Percentiles rank a stretch among this genome's conserved stretches.
Conservation (phyloP, 2,797 vertebrate species). For the Dallia pectoralis region DNA sequence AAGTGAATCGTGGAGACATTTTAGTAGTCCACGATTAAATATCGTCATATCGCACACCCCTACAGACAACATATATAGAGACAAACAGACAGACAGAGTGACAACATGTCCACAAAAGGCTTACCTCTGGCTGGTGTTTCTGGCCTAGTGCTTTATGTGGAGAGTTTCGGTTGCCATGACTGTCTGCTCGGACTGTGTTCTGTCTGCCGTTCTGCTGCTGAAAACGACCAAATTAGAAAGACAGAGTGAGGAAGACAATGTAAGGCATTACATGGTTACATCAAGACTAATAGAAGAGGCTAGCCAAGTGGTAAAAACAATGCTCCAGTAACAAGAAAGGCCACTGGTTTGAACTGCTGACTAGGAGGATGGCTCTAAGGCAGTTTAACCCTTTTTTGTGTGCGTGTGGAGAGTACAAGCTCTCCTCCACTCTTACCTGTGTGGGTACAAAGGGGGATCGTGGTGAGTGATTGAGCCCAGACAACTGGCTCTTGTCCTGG, state of each 20-base stretch:
- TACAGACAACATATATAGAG: background rate
- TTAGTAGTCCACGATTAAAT: too few relatives aligned
- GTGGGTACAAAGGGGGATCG: conserved; percentile 89
- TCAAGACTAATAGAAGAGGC: too few relatives aligned
- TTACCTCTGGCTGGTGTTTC: conserved; percentile 78
- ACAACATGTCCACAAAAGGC: background rate
- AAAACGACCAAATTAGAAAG: too few relatives aligned
- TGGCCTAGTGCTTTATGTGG: conserved; percentile 76
- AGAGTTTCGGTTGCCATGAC: conserved; percentile 76
- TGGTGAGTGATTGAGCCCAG: conserved; percentile 89
- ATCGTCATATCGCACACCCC: too few relatives aligned
- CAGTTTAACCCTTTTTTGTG: background rate
- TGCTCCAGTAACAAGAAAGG: too few relatives aligned
- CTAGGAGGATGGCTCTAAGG: too few relatives aligned
- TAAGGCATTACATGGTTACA: background rate
- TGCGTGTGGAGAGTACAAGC: background rate
- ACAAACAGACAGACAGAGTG: background rate
- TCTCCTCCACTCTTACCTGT: conserved; percentile 75
- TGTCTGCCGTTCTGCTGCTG: conserved; percentile 81
- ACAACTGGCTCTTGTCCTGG: conserved; percentile 73
- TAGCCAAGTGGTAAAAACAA: too few relatives aligned
- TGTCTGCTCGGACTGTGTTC: conserved; percentile 67
- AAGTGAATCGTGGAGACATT: too few relatives aligned
- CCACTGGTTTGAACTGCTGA: too few relatives aligned
- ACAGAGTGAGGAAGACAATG: too few relatives aligned